Evolutionary conservation across 2,113 vertebrate species (phyloP).

Genomic region (Rostratula benghalensis): DNA sequence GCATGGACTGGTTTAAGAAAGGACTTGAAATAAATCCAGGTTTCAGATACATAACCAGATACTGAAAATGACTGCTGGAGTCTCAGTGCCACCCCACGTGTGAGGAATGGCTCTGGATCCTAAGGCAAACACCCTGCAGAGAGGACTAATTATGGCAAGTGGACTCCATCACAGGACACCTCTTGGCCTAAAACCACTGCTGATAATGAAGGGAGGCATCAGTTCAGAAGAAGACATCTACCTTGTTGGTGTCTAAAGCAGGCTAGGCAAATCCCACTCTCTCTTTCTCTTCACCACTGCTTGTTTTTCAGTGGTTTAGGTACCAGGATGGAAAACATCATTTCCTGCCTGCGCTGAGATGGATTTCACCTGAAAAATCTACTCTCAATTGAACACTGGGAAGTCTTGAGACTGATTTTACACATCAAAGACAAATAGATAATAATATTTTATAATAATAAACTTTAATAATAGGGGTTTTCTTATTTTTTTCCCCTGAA

Average conservation of each 20-base stretch:
- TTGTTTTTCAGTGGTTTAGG: background rate
- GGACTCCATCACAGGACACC: background rate
- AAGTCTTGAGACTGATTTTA: background rate
- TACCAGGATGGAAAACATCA: background rate
- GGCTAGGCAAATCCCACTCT: background rate
- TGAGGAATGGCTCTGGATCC: background rate
- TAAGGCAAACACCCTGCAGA: background rate
- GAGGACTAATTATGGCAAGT: background rate
- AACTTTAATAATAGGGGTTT: no score
- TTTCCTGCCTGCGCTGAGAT: background rate
- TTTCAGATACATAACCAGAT: background rate
- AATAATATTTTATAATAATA: no score
- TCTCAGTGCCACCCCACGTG: background rate
- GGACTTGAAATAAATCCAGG: background rate
- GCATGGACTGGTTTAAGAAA: background rate
- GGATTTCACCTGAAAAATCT: background rate
- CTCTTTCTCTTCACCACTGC: background rate
- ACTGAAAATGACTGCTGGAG: background rate
- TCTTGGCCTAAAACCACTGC: background rate
- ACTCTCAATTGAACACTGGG: rapidly evolving
- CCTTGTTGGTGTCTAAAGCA: background rate
- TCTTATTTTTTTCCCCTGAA: background rate
- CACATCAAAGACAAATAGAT: background rate
- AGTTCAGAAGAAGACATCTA: background rate
- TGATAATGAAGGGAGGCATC: background rate